Evolutionary conservation across 2,888 invertebrate genomes (phyloP), one percentile per base, ranked within the genome.

Genomic region (Diachrysia chrysitis): DNA sequence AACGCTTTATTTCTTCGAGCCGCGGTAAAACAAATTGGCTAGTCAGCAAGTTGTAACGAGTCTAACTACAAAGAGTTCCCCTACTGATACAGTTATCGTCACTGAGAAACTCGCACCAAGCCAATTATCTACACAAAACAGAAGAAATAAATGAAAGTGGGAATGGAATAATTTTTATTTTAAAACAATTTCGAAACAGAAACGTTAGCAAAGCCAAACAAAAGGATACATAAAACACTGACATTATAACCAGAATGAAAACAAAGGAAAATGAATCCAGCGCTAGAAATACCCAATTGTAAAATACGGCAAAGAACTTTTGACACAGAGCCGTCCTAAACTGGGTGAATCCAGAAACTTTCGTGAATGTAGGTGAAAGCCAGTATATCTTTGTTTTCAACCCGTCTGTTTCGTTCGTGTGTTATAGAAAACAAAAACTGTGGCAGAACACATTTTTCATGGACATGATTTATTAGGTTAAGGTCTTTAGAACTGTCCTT

Each of bases 281-380:
- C 57, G 37, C n/a, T 25, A 29, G 53, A 77, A 77, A 78, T 74
- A 73, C 66, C 53, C 69, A 74, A 81, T 78, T 78, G 65, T 82
- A 58, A 78, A 83, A 78, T 79, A 72, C 64, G 51, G 42, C 58
- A 70, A 61, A 74, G 64, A 82, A 80, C 69, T 79, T 83, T 76
- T 76, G 76, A 78, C 71, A 83, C 60, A 66, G 55, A 72, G 55
- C 68, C 53, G 58, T 61, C 65, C 59, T 61, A 63, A 78, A 80
- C 83, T 83, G 73, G 78, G 78, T 60, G 79, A 77, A 66, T 63
- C 73, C 58, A 68, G 59, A 79, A 83, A 81, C 74, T 84, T 76
- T n/a, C 19, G 37, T 55, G 72, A 73, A 76, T 81, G 78, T 78
- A 76, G 71, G 79, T 73, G 71, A 79, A 76, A 77, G 69, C 65